Base-by-base conservation (phyloP, 30 jellyfish, hydroid and myxozoan species). In the Thelohanellus kitauei region DNA sequence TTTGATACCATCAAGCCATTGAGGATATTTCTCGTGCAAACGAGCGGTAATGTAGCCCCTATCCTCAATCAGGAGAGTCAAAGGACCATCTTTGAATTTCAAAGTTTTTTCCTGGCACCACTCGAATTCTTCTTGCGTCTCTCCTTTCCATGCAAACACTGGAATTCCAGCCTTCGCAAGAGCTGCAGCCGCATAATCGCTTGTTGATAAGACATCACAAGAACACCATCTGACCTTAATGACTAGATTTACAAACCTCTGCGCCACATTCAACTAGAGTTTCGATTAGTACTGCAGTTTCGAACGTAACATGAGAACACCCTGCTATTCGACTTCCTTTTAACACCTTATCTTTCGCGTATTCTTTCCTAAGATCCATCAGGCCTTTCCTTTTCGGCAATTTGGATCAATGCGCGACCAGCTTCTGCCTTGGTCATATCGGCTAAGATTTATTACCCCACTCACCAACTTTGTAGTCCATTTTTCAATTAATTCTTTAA, bases 301-400 rank as follows among this genome's bases (percentile, higher is more conserved):
- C n/a, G n/a, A n/a, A n/a, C n/a, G n/a, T n/a, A n/a, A n/a, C n/a
- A n/a, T n/a, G 90, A 23, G 60, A 56, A 33, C 90, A 67, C 1
- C 90, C 90, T 13, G 90, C 90, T 32, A 67, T 67, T 0, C 90
- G 57, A 13, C 85, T 80, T 2, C 90, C 90, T 31, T 67, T 67
- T 48, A 67, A 23, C 16, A 85, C 85, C 52, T 67, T 47, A 23
- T 50, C 82, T 14, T 59, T 38, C 23, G 83, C 85, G 50, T 67
- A n/a, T n/a, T n/a, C n/a, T n/a, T n/a, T n/a, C n/a, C n/a, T n/a
- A n/a, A n/a, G n/a, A n/a, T n/a, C n/a, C 53, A 1, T 85, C 90
- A 0, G 90, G 90, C 90, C 58, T 67, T 44, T 67, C 90, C 41
- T 67, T 59, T 41, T 67, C 85, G 10, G 85, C 80, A 19, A 67